Conservation (phyloP, 2,113 vertebrate genomes). For the Anoplopoma fimbria region DNA sequence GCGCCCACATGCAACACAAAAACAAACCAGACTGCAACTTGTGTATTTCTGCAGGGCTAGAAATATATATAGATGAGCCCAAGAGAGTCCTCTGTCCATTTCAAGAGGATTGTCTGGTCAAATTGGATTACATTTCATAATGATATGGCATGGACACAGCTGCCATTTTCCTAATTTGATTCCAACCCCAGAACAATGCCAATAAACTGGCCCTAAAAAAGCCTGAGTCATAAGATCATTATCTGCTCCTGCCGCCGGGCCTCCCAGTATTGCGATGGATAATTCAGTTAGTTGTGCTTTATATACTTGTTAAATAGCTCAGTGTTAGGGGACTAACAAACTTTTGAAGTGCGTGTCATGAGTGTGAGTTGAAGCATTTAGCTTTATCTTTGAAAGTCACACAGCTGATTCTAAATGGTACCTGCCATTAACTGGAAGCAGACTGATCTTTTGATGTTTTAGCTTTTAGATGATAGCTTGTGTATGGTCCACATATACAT, state of each 20-base stretch:
- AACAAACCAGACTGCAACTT: slow-evolving; percentile 32
- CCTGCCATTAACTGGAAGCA: not conserved
- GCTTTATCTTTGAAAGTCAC: slow-evolving; percentile 29
- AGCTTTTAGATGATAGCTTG: not conserved
- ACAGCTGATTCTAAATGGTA: not conserved
- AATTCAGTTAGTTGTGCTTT: slow-evolving; percentile 62
- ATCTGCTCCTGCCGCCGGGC: slow-evolving; percentile 58
- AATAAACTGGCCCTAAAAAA: slow-evolving; percentile 78
- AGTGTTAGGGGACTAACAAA: slow-evolving; percentile 31
- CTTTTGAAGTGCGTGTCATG: slow-evolving; percentile 7
- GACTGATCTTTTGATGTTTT: not conserved
- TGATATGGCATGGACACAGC: slow-evolving; percentile 79
- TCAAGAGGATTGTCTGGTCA: slow-evolving; percentile 73
- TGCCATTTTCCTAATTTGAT: slow-evolving; percentile 83
- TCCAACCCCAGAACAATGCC: slow-evolving; percentile 75
- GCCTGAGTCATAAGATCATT: slow-evolving; percentile 72
- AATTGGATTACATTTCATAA: slow-evolving; percentile 82
- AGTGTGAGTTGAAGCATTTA: slow-evolving; percentile 12
- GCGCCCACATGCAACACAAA: slow-evolving; percentile 6
- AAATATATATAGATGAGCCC: slow-evolving; percentile 55
- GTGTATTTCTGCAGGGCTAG: slow-evolving; percentile 44
- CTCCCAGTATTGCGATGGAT: slow-evolving; percentile 35
- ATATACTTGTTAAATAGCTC: slow-evolving; percentile 52
- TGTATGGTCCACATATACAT: not conserved
- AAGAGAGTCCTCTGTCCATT: slow-evolving; percentile 70